Evolutionary conservation across 1,140 invertebrate genomes (phyloP).

Genomic region (Leptinotarsa undecemlineata): DNA sequence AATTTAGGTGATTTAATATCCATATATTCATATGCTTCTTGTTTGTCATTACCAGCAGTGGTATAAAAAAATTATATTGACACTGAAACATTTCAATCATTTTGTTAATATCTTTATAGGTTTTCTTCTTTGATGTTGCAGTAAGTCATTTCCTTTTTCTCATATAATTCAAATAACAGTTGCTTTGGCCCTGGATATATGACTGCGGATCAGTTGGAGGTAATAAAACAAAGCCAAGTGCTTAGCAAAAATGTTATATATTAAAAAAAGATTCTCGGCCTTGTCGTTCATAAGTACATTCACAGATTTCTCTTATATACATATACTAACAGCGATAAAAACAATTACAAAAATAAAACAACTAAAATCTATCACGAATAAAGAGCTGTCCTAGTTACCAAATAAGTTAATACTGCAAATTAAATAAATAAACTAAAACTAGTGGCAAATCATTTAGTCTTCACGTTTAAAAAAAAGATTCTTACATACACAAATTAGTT

Average conservation of each 20-base stretch:
- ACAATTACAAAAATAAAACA: conserved; percentile 17
- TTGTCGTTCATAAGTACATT: conserved; percentile 15
- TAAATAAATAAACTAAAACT: conserved; percentile 21
- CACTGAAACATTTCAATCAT: too few species aligned
- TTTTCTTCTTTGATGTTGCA: too few species aligned
- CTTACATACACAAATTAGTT: neutral
- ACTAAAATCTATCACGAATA: conserved; percentile 19
- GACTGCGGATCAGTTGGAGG: neutral
- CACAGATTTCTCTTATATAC: conserved; percentile 22
- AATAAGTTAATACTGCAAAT: conserved; percentile 20
- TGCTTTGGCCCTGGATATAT: too few species aligned
- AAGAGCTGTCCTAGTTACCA: conserved; percentile 16
- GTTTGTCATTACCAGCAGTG: too few species aligned
- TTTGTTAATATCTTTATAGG: too few species aligned
- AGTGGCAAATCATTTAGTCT: conserved; percentile 24
- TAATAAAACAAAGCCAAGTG: neutral
- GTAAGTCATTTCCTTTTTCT: too few species aligned
- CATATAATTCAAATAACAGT: too few species aligned
- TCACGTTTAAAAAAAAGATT: conserved; percentile 1
- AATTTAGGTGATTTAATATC: too few species aligned
- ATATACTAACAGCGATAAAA: conserved; percentile 1
- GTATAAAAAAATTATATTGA: too few species aligned
- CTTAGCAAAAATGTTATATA: conserved; percentile 6
- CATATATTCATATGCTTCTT: too few species aligned
- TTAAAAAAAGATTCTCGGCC: conserved; percentile 12